Evolutionary conservation across 2,113 vertebrate genomes (phyloP), one percentile per base, ranked within the genome.

Genomic region (Pipra filicauda): DNA sequence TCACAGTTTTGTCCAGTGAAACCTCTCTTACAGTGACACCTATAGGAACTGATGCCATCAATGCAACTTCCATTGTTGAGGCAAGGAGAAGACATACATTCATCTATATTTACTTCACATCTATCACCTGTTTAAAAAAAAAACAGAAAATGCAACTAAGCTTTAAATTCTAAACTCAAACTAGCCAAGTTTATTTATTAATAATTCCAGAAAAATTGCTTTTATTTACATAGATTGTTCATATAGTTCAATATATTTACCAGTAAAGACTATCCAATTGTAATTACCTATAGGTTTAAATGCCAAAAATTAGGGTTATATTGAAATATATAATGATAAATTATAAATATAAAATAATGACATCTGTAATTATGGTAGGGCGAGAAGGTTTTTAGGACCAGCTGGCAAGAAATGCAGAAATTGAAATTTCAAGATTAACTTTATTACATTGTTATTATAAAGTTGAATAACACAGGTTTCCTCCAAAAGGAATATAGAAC

Each of bases 31-130:
- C 98, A 98, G 83, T 98, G 80, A 93, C 98, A 99, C 71, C 90
- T 96, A 77, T 98, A 99, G 96, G 88, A 98, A 97, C 67, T 91
- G 62, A 98, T 80, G 12, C 73, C 97, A 74, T 98, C 98, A 59
- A 98, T 96, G 86, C 98, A 98, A 52, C 91, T 95, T 95, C 98
- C 98, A 58, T 94, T 93, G 89, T 98, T 98, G 48, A 98, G 97
- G 95, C 98, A 99, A 33, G 98, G 98, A 78, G 91, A 31, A 35
- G 98, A 98, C 31, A 85, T 44, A 66, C 98, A 98, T 91, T 99
- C 98, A 37, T 99, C 96, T 85, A 97, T 83, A 95, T 98, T 97
- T 72, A 96, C 77, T 91, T 98, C 98, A 95, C 98, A 99, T 58
- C 86, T 71, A 7, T 80, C 57, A 73, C 98, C 98, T 99, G 78